A percentile compares a stretch with the other conserved stretches of the same genome.
Evolutionary conservation across 2,113 vertebrate species (phyloP).

Genomic region (Brachyhypopomus occidentalis): DNA sequence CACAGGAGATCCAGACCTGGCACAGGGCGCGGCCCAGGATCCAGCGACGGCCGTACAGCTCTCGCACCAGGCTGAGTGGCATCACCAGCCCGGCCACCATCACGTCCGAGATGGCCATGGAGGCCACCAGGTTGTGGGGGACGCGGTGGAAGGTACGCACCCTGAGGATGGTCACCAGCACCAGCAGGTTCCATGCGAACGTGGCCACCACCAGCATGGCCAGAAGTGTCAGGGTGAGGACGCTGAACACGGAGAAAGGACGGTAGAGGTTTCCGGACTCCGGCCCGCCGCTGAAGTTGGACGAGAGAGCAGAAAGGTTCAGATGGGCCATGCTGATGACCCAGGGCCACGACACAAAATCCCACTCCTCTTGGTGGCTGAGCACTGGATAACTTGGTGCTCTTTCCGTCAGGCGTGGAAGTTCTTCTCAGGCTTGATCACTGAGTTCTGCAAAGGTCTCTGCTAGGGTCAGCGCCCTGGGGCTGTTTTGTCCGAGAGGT

Average conservation of each 20-base stretch:
- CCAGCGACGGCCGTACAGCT: conserved; percentile 87
- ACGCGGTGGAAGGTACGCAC: conserved; percentile 92
- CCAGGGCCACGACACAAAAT: background rate
- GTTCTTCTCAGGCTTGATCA: conserved; percentile 2
- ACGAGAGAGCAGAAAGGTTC: conserved; percentile 61
- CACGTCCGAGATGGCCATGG: conserved; percentile 91
- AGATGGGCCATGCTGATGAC: conserved; percentile 63
- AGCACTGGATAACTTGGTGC: conserved; percentile 8
- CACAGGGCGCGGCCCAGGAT: conserved; percentile 85
- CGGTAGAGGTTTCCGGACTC: conserved; percentile 68
- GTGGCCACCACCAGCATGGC: conserved; percentile 88
- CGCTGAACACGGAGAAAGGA: conserved; percentile 82
- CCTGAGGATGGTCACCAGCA: conserved; percentile 90
- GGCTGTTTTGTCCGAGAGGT: background rate
- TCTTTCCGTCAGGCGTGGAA: conserved; percentile 12
- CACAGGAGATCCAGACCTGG: conserved; percentile 92
- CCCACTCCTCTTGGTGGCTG: conserved; percentile 46
- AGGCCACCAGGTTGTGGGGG: conserved; percentile 95
- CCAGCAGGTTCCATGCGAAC: conserved; percentile 92
- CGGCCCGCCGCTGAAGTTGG: conserved; percentile 60
- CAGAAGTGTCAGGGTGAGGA: conserved; percentile 83
- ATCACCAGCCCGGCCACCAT: conserved; percentile 95
- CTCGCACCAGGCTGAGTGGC: conserved; percentile 90
- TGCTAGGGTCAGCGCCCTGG: background rate
- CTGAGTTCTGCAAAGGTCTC: background rate